Base-by-base conservation (phyloP, 1,140 invertebrate genomes). In the Euura saliciscinereae region DNA sequence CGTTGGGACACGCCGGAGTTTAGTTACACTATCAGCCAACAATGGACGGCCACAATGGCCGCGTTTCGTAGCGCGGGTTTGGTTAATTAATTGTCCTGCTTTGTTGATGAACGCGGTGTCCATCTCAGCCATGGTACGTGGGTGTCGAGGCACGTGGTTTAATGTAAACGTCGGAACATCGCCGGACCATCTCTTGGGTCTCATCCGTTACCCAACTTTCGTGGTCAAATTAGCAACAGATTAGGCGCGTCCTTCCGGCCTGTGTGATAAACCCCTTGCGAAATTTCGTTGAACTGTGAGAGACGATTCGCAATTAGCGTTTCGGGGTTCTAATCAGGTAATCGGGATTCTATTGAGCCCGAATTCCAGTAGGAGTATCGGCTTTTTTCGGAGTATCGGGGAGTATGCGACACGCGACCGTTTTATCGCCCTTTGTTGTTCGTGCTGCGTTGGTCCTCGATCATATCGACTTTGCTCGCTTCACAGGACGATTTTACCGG, bases 21-120 rank as follows among this genome's bases (percentile, higher is more conserved):
- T 67, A 67, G 66, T 67, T 67, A 67, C 66, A 67, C 66, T 44
- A 67, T 67, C 66, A 10, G 66, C 11, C 66, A 67, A 67, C 66
- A 67, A 67, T 67, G 66, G 66, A 28, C 66, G 28, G 66, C 66
- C 66, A 67, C 66, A 67, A 67, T 67, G 66, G 66, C 66, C 43
- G 11, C 43, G 66, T 67, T 67, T 67, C 66, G 66, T 67, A 42
- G 66, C 11, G 66, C 66, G 4, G 43, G 28, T 67, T 67, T 67
- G 66, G 66, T 67, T 67, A 67, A 67, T 67, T 67, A 67, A 67
- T 67, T 67, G 66, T 42, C 8, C 66, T 10, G 66, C 66, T 67
- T 67, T 67, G 66, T 28, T 67, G 66, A 67, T 67, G 66, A 67
- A 28, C 28, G 66, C 66, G 51, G 13, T 67, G 66, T 67, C 66